Evolutionary conservation across 2,113 vertebrate genomes (phyloP).

Genomic region (Trochalopteron elliotii): DNA sequence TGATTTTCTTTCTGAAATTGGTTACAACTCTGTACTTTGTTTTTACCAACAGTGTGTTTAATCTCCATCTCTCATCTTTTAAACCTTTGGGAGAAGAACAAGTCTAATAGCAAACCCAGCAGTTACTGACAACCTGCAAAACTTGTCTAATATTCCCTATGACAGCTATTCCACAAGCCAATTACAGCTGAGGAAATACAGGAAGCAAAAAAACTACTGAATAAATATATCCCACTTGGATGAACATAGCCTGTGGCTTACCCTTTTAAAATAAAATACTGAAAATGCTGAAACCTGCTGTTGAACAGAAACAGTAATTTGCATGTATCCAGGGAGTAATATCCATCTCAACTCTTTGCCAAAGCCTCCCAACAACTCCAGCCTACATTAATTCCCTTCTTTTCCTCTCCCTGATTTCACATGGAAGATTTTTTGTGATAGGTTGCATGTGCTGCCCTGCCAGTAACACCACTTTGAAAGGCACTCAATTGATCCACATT

Average conservation of each 20-base stretch:
- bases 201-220: background rate
- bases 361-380: background rate
- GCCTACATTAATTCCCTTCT: background rate
- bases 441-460: fast-evolving
- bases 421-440: background rate
- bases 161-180: background rate
- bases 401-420: background rate
- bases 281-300: background rate
- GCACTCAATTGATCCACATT: background rate
- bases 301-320: background rate
- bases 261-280: background rate
- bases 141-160: background rate
- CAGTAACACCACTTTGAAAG: background rate
- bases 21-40: background rate
- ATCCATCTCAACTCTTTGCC: background rate
- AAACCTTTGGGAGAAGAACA: background rate
- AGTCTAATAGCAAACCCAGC: background rate
- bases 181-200: background rate
- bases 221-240: background rate
- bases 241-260: background rate
- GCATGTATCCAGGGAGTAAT: background rate
- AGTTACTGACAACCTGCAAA: background rate
- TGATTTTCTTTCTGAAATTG: background rate
- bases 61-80: background rate
- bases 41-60: background rate